A percentile compares a stretch with the other conserved stretches of the same genome.
Conservation (phyloP, 2,797 vertebrate species). For the Austrolebias charrua region DNA sequence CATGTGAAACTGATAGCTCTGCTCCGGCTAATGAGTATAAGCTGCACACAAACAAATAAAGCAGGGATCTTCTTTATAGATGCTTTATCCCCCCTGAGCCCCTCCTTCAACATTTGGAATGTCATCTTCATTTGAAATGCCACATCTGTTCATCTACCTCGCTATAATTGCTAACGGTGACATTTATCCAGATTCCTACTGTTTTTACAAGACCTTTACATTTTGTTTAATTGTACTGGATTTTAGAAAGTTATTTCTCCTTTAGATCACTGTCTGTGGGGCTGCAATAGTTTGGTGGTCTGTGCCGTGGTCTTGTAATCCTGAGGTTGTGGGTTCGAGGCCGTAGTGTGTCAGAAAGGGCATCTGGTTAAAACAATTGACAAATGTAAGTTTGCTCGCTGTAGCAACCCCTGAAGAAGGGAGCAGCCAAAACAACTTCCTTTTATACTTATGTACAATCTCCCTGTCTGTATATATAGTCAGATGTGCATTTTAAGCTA, state of each 20-base stretch:
- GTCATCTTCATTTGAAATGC: conserved; percentile 46
- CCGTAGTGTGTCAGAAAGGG: no score
- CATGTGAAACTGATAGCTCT: conserved; percentile 9
- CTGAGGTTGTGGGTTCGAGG: no score
- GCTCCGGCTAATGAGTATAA: conserved; percentile 25
- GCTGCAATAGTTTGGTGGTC: neutral
- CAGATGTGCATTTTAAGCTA: no score
- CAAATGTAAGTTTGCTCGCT: no score
- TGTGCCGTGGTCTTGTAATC: no score
- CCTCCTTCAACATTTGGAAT: neutral
- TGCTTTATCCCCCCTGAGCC: neutral
- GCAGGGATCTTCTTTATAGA: conserved; percentile 5
- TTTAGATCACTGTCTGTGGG: neutral
- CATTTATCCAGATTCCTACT: conserved; percentile 56
- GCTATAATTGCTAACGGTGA: conserved; percentile 55
- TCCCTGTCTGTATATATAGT: no score
- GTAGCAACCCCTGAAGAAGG: no score
- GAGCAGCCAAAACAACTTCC: no score
- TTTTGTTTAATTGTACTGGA: conserved; percentile 41
- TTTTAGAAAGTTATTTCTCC: conserved; percentile 19
- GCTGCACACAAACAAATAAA: conserved; percentile 36
- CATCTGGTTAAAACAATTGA: no score
- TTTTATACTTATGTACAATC: no score
- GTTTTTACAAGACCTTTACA: conserved; percentile 61
- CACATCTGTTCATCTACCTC: conserved; percentile 50